phyloP scores from a whole-genome alignment of 2,797 vertebrate species.

The Onychomys leucogaster region DNA sequence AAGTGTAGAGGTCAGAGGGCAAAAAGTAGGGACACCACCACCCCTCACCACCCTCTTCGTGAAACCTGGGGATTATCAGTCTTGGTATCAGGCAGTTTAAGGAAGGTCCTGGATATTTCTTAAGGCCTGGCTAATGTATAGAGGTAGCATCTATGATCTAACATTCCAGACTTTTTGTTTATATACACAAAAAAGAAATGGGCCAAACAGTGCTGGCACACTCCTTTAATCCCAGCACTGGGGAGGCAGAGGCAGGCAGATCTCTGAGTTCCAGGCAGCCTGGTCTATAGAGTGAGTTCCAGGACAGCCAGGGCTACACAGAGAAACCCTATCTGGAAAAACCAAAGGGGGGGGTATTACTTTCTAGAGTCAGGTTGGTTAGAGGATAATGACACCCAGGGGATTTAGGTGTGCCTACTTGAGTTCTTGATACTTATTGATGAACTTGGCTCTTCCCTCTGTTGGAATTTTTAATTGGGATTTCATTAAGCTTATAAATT shows the following conservation, averaged over 20 bases:
- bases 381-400: neutral
- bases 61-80: neutral
- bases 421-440: neutral
- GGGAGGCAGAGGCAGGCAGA: neutral
- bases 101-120: neutral
- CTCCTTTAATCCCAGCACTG: neutral
- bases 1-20: neutral
- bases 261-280: neutral
- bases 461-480: neutral
- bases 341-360: no score
- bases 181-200: no score
- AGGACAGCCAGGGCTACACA: neutral
- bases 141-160: neutral
- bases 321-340: neutral
- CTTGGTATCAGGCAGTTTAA: neutral
- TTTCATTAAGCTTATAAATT: neutral
- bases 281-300: neutral
- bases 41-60: no score
- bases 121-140: no score
- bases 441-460: neutral
- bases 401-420: neutral
- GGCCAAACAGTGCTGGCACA: neutral
- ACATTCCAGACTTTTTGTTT: neutral
- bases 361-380: neutral
- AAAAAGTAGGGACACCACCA: no score